Evolutionary conservation across 2,888 invertebrate genomes (phyloP).

Genomic region (Steinernema hermaphroditum): DNA sequence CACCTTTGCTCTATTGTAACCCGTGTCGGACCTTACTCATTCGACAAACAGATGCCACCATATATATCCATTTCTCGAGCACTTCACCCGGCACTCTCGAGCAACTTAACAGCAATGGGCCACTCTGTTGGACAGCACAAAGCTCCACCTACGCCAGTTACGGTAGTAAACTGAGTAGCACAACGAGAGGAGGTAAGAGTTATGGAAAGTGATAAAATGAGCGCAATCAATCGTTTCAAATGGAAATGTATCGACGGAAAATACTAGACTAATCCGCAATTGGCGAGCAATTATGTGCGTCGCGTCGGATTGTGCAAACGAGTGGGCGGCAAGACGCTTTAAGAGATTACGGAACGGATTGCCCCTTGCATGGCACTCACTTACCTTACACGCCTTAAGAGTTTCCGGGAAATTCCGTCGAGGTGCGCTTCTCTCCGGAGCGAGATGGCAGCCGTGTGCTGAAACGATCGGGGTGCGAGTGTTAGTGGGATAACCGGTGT

Average conservation of each 20-base stretch:
- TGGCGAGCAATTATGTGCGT: conserved; percentile 12
- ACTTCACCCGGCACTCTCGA: too few species aligned
- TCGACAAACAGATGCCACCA: conserved; percentile 19
- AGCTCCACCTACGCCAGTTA: too few species aligned
- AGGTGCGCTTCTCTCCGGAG: too few species aligned
- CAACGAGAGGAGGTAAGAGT: too few species aligned
- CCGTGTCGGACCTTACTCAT: neutral
- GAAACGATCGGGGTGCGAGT: conserved; percentile 16
- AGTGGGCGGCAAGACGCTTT: conserved; percentile 23
- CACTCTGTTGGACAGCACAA: too few species aligned
- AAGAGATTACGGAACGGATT: neutral
- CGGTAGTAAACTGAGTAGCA: too few species aligned
- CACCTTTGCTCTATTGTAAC: conserved; percentile 21
- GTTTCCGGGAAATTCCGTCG: neutral
- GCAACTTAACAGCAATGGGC: too few species aligned
- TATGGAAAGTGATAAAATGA: too few species aligned
- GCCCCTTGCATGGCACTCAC: neutral
- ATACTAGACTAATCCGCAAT: conserved; percentile 15
- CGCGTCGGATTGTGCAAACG: conserved; percentile 16
- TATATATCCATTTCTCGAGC: neutral
- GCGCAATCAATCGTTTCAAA: neutral
- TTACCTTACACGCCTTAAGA: neutral
- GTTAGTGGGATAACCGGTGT: conserved; percentile 18
- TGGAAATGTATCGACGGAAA: conserved; percentile 12
- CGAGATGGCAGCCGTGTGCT: too few species aligned